Evolutionary conservation across 1,140 invertebrate species (phyloP), one percentile per base, ranked within the genome.

Genomic region (Drosophila cardini): DNA sequence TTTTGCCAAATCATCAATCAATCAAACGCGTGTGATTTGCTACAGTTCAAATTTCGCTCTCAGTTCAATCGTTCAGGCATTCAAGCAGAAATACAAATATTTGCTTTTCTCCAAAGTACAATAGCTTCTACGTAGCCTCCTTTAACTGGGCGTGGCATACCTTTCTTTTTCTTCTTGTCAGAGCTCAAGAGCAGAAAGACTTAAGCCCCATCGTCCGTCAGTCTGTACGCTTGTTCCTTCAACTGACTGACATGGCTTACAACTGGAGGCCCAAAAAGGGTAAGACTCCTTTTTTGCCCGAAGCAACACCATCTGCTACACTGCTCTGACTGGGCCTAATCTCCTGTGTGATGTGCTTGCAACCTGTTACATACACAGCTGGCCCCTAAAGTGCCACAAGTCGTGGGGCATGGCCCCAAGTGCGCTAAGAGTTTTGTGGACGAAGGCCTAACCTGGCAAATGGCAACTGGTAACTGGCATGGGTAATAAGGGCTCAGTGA

Each of bases 21-120:
- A 87, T 87, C 83, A 87, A 87, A 89, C 83, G 79, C 83, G 68
- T 86, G 83, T 82, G 83, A 86, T 86, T 86, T 86, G 83, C 83
- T 87, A 83, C 83, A 80, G 84, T 87, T 87, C 83, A 87, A 87
- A 87, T 87, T 83, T 87, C 84, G 83, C 80, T 87, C 83, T 80
- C 72, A 77, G 84, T 74, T 87, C 83, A 87, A 87, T 87, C 83
- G 84, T 87, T 87, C 84, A 83, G 76, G 57, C 79, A 83, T 87
- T 89, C 83, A 77, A 89, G 83, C 83, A 77, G 83, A 87, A 87
- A 83, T 58, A 79, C 84, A 87, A 87, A 87, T 87, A 87, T 87
- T 87, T 87, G 84, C 79, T 86, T 86, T 78, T 86, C 78, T 78
- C 58, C 74, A 77, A 78, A 86, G 74, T 86, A 84, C 78, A 86